Evolutionary conservation across 2,113 vertebrate species (phyloP).

Genomic region (Setophaga coronata): DNA sequence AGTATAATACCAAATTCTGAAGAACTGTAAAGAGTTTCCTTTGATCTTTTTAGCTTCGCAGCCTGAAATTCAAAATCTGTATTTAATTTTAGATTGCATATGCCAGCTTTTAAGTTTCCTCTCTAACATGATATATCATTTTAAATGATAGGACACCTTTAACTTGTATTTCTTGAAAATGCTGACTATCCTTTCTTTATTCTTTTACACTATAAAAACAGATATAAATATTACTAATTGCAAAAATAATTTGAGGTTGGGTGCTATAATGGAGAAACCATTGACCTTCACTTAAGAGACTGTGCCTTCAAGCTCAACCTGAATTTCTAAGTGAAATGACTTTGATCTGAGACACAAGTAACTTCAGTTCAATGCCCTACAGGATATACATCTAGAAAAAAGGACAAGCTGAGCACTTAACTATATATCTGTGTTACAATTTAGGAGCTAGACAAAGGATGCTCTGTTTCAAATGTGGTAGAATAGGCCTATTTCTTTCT

Average conservation of each 20-base stretch:
- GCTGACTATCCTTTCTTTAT: conserved; percentile 72
- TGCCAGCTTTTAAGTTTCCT: conserved; percentile 79
- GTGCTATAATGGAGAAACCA: conserved; percentile 69
- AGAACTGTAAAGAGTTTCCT: conserved; percentile 79
- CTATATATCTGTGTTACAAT: conserved; percentile 21
- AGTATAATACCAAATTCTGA: conserved; percentile 81
- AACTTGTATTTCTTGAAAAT: conserved; percentile 78
- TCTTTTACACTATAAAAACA: conserved; percentile 76
- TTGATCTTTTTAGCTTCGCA: conserved; percentile 81
- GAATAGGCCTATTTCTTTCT: conserved; percentile 31
- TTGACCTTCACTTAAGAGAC: conserved; percentile 69
- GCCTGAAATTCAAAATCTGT: conserved; percentile 82
- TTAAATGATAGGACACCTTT: conserved; percentile 78
- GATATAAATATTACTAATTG: conserved; percentile 76
- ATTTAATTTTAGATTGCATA: conserved; percentile 83
- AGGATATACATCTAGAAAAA: conserved; percentile 61
- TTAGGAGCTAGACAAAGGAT: conserved; percentile 34
- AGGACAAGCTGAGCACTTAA: conserved; percentile 20
- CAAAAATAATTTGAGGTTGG: conserved; percentile 68
- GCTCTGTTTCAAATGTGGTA: conserved; percentile 24
- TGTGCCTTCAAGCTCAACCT: conserved; percentile 64
- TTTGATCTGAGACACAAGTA: conserved; percentile 69
- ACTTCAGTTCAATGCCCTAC: conserved; percentile 65
- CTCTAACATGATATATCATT: conserved; percentile 78
- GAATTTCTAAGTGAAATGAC: conserved; percentile 63